These are phyloP conservation scores for Eurosta solidaginis DNA, from an alignment of 1,140 invertebrate genomes.

Conservation along the genomic window DNA sequence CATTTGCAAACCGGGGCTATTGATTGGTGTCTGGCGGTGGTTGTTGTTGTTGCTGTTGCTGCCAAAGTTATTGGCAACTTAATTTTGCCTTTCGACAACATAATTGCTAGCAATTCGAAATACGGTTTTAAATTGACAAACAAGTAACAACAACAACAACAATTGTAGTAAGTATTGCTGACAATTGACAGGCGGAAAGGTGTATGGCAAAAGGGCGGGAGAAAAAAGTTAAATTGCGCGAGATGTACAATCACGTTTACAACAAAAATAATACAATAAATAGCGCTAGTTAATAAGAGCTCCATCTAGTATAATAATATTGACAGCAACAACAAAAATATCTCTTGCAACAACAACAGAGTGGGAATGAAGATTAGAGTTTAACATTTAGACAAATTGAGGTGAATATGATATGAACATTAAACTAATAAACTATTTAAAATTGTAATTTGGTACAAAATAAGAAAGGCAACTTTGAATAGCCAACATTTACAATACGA, in stretches of 20 bases:
- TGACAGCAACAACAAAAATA: no score
- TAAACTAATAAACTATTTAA: no score
- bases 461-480: no score
- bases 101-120: slow-evolving; percentile 13
- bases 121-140: not conserved
- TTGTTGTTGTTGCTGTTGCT: not conserved
- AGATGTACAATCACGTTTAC: not conserved
- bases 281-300: no score
- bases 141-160: not conserved
- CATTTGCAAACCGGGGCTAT: not conserved
- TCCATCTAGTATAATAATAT: no score
- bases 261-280: not conserved
- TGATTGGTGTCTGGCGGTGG: not conserved
- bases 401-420: no score
- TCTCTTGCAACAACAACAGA: no score
- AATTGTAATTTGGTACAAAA: no score
- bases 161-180: no score
- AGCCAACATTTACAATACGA: no score
- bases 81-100: slow-evolving; percentile 21
- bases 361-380: no score
- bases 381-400: no score
- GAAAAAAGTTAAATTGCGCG: not conserved
- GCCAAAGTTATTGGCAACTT: slow-evolving; percentile 26
- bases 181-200: not conserved
- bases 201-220: not conserved